Base-by-base conservation (phyloP, 2,888 invertebrate genomes). In the Hydroisotoma schaefferi region DNA sequence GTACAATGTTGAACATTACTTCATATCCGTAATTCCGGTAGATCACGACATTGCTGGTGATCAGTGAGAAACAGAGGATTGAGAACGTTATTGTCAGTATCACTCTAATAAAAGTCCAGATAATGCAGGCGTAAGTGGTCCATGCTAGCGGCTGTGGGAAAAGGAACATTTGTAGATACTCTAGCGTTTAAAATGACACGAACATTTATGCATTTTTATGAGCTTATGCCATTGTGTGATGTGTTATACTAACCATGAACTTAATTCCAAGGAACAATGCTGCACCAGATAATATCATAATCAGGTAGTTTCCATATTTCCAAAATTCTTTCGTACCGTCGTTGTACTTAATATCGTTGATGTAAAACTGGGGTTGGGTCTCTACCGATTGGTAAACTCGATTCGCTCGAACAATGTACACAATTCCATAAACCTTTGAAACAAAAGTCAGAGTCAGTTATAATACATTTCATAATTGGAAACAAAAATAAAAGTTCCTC, bases 21-120 rank as follows among this genome's bases (percentile, higher is more conserved):
- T 62, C 57, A 5, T 27, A n/a, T 3, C 57, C 61, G 29, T 44
- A 57, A 18, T 53, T 54, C 6, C 46, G 57, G 26, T 28, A 22
- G 15, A 47, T 15, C 2, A 8, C 15, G 12, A 25, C 20, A 25
- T 12, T 46, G 23, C 4, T 4, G 22, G 10, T 20, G 10, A 58
- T 4, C n/a, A 58, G 55, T 2, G 49, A 55, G 23, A 58, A 44
- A 18, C 47, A 54, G 18, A 47, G 47, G 22, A 54, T 46, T 20
- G 15, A 10, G 20, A 59, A 48, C 18, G 18, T 28, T 26, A 59
- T 37, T 5, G 28, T 20, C 5, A 58, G 46, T 15, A 47, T n/a
- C n/a, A n/a, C n/a, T n/a, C n/a, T n/a, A n/a, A n/a, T n/a, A n/a
- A n/a, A n/a, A n/a, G n/a, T n/a, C n/a, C n/a, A n/a, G n/a, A n/a